Evolutionary conservation across 2,113 vertebrate genomes (phyloP).

Genomic region (Lasiurus cinereus): DNA sequence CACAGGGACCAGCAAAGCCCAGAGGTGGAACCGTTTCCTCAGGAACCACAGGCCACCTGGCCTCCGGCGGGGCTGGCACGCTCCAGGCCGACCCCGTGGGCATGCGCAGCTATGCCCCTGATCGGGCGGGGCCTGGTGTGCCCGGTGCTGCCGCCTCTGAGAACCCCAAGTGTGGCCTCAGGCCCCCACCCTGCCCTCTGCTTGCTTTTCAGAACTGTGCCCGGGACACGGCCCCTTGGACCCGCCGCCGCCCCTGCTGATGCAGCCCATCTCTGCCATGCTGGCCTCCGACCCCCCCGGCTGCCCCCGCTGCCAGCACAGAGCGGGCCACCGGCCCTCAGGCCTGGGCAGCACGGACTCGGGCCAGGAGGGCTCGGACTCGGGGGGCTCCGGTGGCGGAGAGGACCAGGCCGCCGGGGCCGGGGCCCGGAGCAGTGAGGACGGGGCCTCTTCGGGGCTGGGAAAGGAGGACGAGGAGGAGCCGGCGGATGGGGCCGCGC

Average conservation of each 20-base stretch:
- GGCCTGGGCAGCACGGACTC: conserved; percentile 81
- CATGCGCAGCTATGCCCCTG: background rate
- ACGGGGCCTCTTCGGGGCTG: conserved; percentile 43
- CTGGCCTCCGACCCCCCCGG: conserved; percentile 88
- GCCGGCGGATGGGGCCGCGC: conserved; percentile 59
- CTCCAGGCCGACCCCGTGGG: background rate
- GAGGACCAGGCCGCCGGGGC: conserved; percentile 40
- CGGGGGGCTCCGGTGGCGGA: background rate
- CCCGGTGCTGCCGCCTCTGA: background rate
- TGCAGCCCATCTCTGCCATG: conserved; percentile 91
- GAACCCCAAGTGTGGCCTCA: background rate
- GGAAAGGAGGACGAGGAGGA: conserved; percentile 85
- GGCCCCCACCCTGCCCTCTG: background rate
- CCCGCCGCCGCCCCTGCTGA: conserved; percentile 84
- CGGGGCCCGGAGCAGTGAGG: conserved; percentile 76
- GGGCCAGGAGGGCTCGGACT: conserved; percentile 78
- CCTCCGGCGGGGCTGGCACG: accelerated
- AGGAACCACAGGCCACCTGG: accelerated
- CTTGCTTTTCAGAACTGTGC: conserved; percentile 88
- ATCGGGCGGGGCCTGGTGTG: too few species aligned
- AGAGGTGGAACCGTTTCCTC: background rate
- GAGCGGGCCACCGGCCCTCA: conserved; percentile 78
- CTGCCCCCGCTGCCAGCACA: conserved; percentile 89
- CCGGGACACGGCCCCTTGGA: conserved; percentile 88
- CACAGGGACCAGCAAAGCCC: background rate